Evolutionary conservation across 2,113 vertebrate species (phyloP), one percentile per base, ranked within the genome.

Genomic region (Thunnus thynnus): DNA sequence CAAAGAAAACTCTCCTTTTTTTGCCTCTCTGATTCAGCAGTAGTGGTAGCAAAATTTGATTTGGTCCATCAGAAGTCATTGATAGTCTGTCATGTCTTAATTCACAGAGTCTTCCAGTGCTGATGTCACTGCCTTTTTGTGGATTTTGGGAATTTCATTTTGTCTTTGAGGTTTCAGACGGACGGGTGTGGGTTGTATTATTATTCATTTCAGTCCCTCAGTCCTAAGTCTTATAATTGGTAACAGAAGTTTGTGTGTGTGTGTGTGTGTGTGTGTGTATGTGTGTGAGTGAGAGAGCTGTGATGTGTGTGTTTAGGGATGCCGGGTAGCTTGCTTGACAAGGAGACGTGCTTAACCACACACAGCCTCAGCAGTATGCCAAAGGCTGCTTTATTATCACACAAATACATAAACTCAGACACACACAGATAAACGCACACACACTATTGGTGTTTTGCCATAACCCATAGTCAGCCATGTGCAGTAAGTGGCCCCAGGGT

Each of bases 211-310:
- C 88, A 87, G 88, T 83, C 90, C 72, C 67, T 86, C 81, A 78
- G 86, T 81, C 88, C 76, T 83, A 82, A 92, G 83, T 86, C 88
- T 88, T 86, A 83, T 95, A 94, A 95, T 95, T 92, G 93, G 88
- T 93, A 88, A 82, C 94, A 94, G 91, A 91, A 71, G 30, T 65
- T 55, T 51, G 85, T 80, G 80, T 85, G 67, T 86, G 75, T 62
- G 65, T 13, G 85, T 44, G 57, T 55, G 63, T 41, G 69, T 27
- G 58, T 67, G 65, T 54, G 73, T 57, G 47, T 13, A 25, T 25
- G 20, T 48, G 63, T 9, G 64, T 18, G 47, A 32, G 73, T 36
- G 46, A 63, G 62, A 56, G 65, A 75, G 75, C 70, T 81, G 58
- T 84, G 88, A 86, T 87, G 36, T 87, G 86, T 82, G 64, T 10